Evolutionary conservation across 2,888 invertebrate genomes (phyloP).

Genomic region (Ptychoptera albimana): DNA sequence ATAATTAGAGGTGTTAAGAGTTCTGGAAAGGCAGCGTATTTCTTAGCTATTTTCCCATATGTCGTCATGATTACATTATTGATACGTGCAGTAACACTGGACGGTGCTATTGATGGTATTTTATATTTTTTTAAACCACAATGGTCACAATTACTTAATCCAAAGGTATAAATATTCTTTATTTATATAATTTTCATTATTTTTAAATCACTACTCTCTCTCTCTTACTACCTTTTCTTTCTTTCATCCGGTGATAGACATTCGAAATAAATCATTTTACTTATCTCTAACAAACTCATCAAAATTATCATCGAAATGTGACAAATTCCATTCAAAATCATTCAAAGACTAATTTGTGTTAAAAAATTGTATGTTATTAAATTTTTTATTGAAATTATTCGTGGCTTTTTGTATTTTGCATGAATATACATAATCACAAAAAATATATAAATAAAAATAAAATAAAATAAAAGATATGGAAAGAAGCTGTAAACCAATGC

Average conservation of each 20-base stretch:
- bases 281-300: no score
- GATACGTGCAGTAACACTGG: conserved; percentile 44
- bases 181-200: conserved; percentile 2
- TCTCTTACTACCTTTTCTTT: conserved; percentile 1
- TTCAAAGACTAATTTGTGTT: no score
- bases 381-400: no score
- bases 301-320: no score
- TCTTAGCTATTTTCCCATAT: conserved; percentile 78
- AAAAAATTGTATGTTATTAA: no score
- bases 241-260: background rate
- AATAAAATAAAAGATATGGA: conserved; percentile 32
- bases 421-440: no score
- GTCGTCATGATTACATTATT: conserved; percentile 59
- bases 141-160: conserved; percentile 55
- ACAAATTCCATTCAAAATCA: no score
- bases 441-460: no score
- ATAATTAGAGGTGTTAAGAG: conserved; percentile 59
- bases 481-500: conserved; percentile 41
- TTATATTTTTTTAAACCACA: conserved; percentile 64
- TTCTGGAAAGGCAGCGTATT: conserved; percentile 71
- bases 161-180: conserved; percentile 34
- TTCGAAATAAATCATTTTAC: no score
- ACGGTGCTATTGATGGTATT: conserved; percentile 59
- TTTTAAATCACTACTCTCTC: background rate
- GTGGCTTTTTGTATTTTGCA: no score